Base-by-base conservation (phyloP, 2,888 invertebrate genomes). In the Pocota personata region DNA sequence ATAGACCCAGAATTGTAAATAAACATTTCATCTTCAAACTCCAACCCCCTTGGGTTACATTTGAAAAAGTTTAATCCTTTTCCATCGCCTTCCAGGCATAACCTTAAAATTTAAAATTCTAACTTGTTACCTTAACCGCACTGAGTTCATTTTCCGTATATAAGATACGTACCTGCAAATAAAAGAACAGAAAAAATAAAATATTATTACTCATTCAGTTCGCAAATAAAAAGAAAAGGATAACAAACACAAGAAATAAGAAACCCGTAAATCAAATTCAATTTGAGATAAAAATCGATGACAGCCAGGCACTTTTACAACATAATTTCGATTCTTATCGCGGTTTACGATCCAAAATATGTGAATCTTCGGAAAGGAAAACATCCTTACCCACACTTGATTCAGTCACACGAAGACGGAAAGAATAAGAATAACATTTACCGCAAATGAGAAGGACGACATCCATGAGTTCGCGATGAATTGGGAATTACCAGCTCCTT, bases 191-290 rank as follows among this genome's bases (percentile, higher is more conserved):
- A 55, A 30, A 14, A 64, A 55, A 60, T 40, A 1, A 55, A 24
- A 24, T 30, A 50, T 32, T 77, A 8, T 52, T 52, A 66, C 21
- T 55, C 8, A 24, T 73, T 43, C 48, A 40, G 21, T 10, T 2
- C 3, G 35, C 5, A 43, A 77, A 27, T 12, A 19, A 52, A 66
- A 35, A n/a, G 24, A 30, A 40, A 37, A 62, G 66, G 58, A 76
- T 60, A 77, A 40, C n/a, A 48, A 50, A 62, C 32, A 46, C 30
- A 52, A 14, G 50, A 40, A 16, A 35, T 14, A 46, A 50, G 50
- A 19, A 67, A 48, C 40, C n/a, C 77, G 37, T 57, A 76, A 76
- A 71, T 71, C 62, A 71, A 84, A 84, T 79, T 79, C 73, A 84
- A 79, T 69, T 75, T 75, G 50, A 79, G 73, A 84, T 67, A 64